Conservation (phyloP, 92 coral and sea anemone genomes). For the Siderastrea siderea region DNA sequence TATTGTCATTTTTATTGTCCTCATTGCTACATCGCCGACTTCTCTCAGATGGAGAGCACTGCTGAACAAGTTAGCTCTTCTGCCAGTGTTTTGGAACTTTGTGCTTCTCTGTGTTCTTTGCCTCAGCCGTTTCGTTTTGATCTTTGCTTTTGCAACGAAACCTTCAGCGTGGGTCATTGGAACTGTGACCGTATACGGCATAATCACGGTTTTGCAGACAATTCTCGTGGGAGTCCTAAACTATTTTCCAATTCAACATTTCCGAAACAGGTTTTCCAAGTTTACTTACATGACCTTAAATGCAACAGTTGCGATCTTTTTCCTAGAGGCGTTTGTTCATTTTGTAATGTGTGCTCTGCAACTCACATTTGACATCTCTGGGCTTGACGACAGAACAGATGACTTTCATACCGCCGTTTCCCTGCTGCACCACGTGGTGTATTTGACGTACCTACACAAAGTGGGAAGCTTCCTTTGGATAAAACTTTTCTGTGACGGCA, state of each 20-base stretch:
- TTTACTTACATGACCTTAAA: neutral
- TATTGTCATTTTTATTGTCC: conserved; percentile 1
- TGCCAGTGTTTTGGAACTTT: conserved; percentile 47
- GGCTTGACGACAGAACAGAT: conserved; percentile 4
- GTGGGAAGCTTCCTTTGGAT: neutral
- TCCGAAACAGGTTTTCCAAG: neutral
- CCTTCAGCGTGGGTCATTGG: neutral
- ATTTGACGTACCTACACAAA: neutral
- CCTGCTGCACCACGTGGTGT: neutral
- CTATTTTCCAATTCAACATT: conserved; percentile 15
- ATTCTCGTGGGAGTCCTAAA: conserved; percentile 44
- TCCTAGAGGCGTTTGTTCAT: conserved; percentile 10
- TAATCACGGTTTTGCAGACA: neutral
- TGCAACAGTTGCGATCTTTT: conserved; percentile 16
- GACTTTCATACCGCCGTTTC: neutral
- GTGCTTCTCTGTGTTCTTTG: neutral
- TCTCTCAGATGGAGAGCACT: conserved; percentile 18
- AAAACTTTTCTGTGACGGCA: neutral
- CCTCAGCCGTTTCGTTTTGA: neutral
- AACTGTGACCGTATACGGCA: neutral
- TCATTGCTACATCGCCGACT: conserved; percentile 18
- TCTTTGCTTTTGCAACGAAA: neutral
- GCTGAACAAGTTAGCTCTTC: conserved; percentile 5
- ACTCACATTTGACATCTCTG: conserved; percentile 46
- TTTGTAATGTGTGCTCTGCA: conserved; percentile 35